A percentile compares a stretch with the other conserved stretches of the same genome.
Conservation (phyloP, 37 sponge, comb jelly and placozoan genomes). For the Ianthella basta region DNA sequence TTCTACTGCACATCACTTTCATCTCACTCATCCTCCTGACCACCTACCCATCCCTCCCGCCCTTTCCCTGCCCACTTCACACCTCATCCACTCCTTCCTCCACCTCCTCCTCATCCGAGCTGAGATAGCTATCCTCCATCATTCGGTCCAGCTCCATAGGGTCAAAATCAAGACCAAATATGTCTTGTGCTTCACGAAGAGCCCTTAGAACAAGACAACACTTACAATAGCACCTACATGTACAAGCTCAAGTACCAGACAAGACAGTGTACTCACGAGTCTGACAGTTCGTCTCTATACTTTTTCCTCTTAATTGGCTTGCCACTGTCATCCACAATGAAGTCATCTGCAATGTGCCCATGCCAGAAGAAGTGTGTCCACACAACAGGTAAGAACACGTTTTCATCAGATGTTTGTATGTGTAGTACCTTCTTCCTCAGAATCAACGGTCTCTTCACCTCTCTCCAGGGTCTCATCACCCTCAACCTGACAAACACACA, state of each 20-base stretch:
- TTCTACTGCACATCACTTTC: too few species aligned
- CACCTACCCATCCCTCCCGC: too few species aligned
- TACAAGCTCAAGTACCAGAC: background rate
- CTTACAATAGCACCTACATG: background rate
- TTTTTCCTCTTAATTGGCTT: slow-evolving; percentile 65
- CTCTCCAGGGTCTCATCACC: background rate
- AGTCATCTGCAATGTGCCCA: slow-evolving; percentile 47
- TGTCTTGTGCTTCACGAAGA: slow-evolving; percentile 89
- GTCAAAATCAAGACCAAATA: slow-evolving; percentile 96
- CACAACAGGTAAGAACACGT: too few species aligned
- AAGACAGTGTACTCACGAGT: slow-evolving; percentile 52
- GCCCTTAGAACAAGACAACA: slow-evolving; percentile 54
- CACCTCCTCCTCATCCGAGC: slow-evolving; percentile 69
- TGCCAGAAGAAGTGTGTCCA: background rate
- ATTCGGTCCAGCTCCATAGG: slow-evolving; percentile 66
- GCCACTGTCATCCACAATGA: slow-evolving; percentile 92
- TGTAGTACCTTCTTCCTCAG: slow-evolving; percentile 16
- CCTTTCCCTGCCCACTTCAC: too few species aligned
- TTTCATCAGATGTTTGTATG: background rate
- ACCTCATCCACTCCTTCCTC: slow-evolving; percentile 42
- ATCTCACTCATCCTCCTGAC: too few species aligned
- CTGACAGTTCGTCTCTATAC: slow-evolving; percentile 42
- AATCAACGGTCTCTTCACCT: background rate
- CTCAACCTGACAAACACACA: too few species aligned
- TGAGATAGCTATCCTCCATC: slow-evolving; percentile 47